phyloP scores from a whole-genome alignment of 2,888 invertebrate genomes.

The Onthophagus sagittarius region DNA sequence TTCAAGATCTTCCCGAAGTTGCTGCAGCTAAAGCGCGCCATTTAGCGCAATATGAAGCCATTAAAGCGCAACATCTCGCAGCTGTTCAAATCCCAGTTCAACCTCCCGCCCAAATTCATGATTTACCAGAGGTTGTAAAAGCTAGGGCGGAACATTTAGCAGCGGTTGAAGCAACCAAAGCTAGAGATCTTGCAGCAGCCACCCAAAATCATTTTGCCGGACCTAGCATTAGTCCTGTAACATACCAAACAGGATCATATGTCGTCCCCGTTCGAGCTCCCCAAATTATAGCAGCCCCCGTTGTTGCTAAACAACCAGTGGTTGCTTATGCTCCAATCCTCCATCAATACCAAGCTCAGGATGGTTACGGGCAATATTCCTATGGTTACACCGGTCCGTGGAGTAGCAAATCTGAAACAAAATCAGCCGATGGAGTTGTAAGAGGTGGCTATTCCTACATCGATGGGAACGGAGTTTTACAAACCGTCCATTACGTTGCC shows the following conservation, averaged over 20 bases:
- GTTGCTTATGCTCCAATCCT: constrained; percentile 25
- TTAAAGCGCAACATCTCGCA: constrained; percentile 24
- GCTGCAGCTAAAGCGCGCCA: constrained; percentile 40
- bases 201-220: constrained; percentile 16
- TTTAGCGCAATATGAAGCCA: constrained; percentile 32
- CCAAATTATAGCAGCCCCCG: constrained; percentile 21
- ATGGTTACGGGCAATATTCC: constrained; percentile 52
- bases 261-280: constrained; percentile 34
- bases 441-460: constrained; percentile 66
- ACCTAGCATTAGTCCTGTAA: constrained; percentile 32
- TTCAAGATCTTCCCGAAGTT: constrained; percentile 40
- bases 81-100: constrained; percentile 20
- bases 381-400: constrained; percentile 63
- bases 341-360: constrained; percentile 52
- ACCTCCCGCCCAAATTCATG: constrained; percentile 46
- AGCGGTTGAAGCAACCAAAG: constrained; percentile 38
- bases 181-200: constrained; percentile 35
- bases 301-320: constrained; percentile 14
- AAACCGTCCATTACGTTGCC: constrained; percentile 62
- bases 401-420: constrained; percentile 61
- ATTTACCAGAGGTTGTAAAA: constrained; percentile 42
- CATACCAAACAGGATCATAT: constrained; percentile 33
- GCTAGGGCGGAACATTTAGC: constrained; percentile 42
- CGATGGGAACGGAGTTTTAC: constrained; percentile 62
- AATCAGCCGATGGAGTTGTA: constrained; percentile 58